Conservation (phyloP, 1,140 invertebrate species). For the Sycobia sp. region DNA sequence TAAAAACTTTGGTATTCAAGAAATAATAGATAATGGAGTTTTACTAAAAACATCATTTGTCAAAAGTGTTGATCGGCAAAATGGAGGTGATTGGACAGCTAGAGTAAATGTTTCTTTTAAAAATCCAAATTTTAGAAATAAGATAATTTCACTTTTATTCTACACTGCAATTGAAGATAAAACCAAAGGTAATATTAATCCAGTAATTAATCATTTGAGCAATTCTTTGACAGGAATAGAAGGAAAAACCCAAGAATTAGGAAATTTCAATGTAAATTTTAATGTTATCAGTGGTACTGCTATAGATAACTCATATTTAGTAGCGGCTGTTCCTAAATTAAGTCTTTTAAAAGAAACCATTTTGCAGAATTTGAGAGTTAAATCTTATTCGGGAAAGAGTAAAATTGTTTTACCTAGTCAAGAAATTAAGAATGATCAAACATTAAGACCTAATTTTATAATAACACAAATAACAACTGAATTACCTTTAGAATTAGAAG, state of each 20-base stretch:
- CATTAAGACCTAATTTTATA: constrained; percentile 78
- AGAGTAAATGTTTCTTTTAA: constrained; percentile 72
- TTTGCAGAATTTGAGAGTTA: constrained; percentile 68
- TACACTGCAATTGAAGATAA: constrained; percentile 78
- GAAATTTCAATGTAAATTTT: constrained; percentile 72
- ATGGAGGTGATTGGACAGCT: constrained; percentile 93
- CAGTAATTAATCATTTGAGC: constrained; percentile 54
- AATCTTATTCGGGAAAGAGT: constrained; percentile 63
- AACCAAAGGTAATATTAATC: constrained; percentile 67
- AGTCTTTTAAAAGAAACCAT: constrained; percentile 81
- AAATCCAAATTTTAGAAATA: constrained; percentile 49
- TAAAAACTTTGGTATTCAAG: constrained; percentile 87
- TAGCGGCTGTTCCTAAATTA: constrained; percentile 73
- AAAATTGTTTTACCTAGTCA: constrained; percentile 71
- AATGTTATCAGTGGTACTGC: constrained; percentile 63
- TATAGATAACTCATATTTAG: constrained; percentile 75
- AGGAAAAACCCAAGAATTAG: constrained; percentile 78
- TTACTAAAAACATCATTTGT: constrained; percentile 87
- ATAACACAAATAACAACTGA: constrained; percentile 80
- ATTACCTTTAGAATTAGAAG: constrained; percentile 83
- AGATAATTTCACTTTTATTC: constrained; percentile 75
- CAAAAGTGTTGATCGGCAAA: constrained; percentile 76
- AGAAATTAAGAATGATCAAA: constrained; percentile 57
- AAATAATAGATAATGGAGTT: constrained; percentile 81
- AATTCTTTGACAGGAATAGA: constrained; percentile 71